Base-by-base conservation (phyloP, 2,888 invertebrate genomes). In the Ametastegia equiseti region DNA sequence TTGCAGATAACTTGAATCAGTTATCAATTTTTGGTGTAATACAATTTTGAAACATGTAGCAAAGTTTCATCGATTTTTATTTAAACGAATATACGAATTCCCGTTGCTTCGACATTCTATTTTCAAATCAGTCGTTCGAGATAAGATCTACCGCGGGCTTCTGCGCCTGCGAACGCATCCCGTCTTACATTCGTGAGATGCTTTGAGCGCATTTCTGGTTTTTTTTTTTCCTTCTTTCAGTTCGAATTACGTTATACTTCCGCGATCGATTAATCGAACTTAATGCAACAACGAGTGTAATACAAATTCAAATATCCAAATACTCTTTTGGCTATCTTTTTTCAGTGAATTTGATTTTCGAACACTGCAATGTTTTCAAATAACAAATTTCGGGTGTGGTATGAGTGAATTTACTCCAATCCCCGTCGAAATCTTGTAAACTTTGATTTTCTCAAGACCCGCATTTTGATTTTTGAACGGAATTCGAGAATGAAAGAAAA, bases 131-230 rank as follows among this genome's bases (percentile, higher is more conserved):
- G 9, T 39, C 65, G 39, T n/a, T 2, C 36, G 11, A 33, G 33
- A 54, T 11, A n/a, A 54, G 9, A 30, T 33, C 33, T 75, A 23
- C 11, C 6, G 19, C 23, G 50, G 75, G 50, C 50, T 30, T 50
- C n/a, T 23, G 75, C 75, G 50, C 75, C 75, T 50, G 45, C 33
- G 4, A 36, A 75, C 33, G 36, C 75, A 33, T 75, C 36, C 75
- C 75, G 75, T 54, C 54, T 54, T 75, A 75, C 75, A 54, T 23
- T 19, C 13, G 36, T 36, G 75, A 3, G 13, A 36, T 50, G 75
- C 75, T 33, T 36, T 7, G 13, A 19, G 71, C 71, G n/a, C 2
- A 71, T 30, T 39, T 19, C 11, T 39, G 19, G n/a, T n/a, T n/a
- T n/a, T n/a, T n/a, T n/a, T 23, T 67, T 47, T 27, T 30, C 15